phyloP scores from a whole-genome alignment of 2,113 vertebrate genomes.

The Aplodontia rufa region DNA sequence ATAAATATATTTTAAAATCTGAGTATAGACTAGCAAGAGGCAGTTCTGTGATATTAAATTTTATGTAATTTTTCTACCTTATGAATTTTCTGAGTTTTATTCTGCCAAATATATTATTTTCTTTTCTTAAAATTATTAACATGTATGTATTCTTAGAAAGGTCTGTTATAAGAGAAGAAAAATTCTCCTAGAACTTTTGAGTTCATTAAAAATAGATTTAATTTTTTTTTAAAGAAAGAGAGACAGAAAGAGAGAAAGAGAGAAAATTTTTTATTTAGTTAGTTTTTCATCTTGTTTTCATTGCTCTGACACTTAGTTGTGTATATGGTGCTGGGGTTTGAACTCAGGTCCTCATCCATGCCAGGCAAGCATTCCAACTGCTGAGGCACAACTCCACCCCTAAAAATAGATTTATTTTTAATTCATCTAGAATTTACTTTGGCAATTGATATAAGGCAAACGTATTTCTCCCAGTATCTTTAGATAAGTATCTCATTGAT shows the following conservation, averaged over 20 bases:
- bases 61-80: neutral
- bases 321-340: no score
- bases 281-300: no score
- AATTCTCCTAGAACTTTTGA: neutral
- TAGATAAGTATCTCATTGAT: neutral
- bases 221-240: no score
- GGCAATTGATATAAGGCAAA: neutral
- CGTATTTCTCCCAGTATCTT: neutral
- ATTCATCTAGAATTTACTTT: constrained; percentile 21
- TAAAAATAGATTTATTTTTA: constrained; percentile 4
- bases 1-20: neutral
- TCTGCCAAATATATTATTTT: neutral
- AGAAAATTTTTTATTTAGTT: no score
- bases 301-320: no score
- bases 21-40: neutral
- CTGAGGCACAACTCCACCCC: no score
- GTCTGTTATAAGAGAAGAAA: neutral
- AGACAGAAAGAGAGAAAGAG: no score
- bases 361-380: no score
- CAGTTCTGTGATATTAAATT: neutral
- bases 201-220: neutral
- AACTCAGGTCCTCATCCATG: no score
- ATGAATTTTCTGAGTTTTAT: constrained; percentile 14
- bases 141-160: neutral
- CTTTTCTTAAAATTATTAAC: neutral